Percentiles rank a stretch among this genome's conserved stretches.
Evolutionary conservation across 2,797 vertebrate species (phyloP).

Genomic region (Vultur gryphus): DNA sequence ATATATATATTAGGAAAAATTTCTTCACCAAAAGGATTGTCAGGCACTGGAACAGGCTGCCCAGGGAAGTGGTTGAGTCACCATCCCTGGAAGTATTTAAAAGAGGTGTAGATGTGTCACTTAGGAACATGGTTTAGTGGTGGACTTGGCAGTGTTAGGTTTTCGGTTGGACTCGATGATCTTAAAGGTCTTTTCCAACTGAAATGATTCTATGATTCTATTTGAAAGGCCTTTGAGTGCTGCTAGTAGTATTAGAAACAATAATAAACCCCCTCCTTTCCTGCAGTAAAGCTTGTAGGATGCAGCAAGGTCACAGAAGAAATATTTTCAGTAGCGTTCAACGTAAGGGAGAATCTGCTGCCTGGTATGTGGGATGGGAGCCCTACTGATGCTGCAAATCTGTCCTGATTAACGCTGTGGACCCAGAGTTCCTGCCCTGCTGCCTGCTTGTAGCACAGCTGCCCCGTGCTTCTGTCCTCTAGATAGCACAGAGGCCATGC

Average conservation of each 20-base stretch:
- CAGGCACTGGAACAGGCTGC: neutral
- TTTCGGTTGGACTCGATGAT: neutral
- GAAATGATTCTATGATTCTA: neutral
- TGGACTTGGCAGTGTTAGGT: neutral
- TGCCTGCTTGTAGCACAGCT: neutral
- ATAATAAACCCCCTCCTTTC: neutral
- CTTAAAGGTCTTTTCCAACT: neutral
- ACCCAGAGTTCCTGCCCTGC: neutral
- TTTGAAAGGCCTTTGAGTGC: neutral
- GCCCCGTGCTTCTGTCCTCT: neutral
- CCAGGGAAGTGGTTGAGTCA: neutral
- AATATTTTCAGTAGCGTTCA: neutral
- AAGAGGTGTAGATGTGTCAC: fast-evolving
- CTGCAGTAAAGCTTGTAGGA: neutral
- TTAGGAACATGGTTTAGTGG: neutral
- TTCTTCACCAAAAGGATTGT: neutral
- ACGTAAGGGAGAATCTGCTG: neutral
- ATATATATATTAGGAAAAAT: neutral
- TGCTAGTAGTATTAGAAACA: neutral
- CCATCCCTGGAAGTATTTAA: neutral
- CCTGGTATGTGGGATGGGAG: neutral
- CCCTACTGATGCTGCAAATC: neutral
- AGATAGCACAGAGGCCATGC: neutral
- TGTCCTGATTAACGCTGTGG: neutral
- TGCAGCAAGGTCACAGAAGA: neutral